A percentile compares a stretch with the other conserved stretches of the same genome.
Evolutionary conservation across 2,113 vertebrate species (phyloP).

Genomic region (rabbit (Oryctolagus cuniculus)): mOryCun1.1 NC_091439.1:12381501-12382000

Average conservation of each 20-base stretch:
- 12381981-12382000: neutral
- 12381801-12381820: neutral
- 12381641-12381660: neutral
- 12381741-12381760: neutral
- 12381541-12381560: neutral
- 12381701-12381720: neutral
- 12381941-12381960: neutral
- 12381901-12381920: neutral
- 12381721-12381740: too few species aligned
- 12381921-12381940: neutral
- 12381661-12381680: neutral
- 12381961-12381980: neutral
- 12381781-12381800: neutral
- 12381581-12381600: neutral
- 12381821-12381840: neutral
- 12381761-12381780: neutral
- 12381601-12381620: neutral
- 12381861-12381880: neutral
- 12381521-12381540: neutral
- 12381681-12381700: neutral
- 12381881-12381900: neutral
- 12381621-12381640: accelerated
- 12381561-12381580: accelerated
- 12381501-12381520: neutral
- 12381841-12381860: neutral